Percentiles rank a stretch among this genome's conserved stretches.
Conservation (phyloP, 2,113 vertebrate species). For the Pteruthius melanotis region DNA sequence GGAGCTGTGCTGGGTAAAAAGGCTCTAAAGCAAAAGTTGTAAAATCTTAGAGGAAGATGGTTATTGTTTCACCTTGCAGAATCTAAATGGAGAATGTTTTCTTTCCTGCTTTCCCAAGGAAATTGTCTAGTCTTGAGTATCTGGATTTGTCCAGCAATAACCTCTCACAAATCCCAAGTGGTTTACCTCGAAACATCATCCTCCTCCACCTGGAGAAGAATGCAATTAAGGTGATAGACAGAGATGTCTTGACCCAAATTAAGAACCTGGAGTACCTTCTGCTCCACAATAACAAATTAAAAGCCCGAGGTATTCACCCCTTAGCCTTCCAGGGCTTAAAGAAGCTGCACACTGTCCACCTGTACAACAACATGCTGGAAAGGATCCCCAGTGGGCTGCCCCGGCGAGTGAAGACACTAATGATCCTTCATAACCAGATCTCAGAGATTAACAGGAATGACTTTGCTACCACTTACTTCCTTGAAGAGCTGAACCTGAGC, state of each 20-base stretch:
- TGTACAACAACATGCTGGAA: constrained; percentile 95
- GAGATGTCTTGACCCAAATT: constrained; percentile 82
- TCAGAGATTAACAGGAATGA: constrained; percentile 89
- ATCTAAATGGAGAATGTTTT: constrained; percentile 36
- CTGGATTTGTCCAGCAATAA: constrained; percentile 98
- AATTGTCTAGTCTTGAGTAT: constrained; percentile 89
- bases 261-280: constrained; percentile 93
- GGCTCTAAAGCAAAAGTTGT: background rate
- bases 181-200: constrained; percentile 88
- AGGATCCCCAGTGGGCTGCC: constrained; percentile 89
- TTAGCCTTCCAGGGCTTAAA: constrained; percentile 91
- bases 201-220: constrained; percentile 97
- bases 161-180: constrained; percentile 85
- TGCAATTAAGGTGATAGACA: constrained; percentile 81
- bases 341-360: constrained; percentile 93
- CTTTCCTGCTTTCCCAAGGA: constrained; percentile 72
- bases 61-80: background rate
- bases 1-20: background rate
- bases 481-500: constrained; percentile 95
- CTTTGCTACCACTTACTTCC: constrained; percentile 85
- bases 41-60: background rate
- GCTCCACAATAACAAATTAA: constrained; percentile 93
- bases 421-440: constrained; percentile 94
- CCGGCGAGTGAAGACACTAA: constrained; percentile 90
- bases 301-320: constrained; percentile 85